Percentiles rank a stretch among this genome's conserved stretches.
Conservation (phyloP, 1,140 invertebrate genomes). For the Drosophila setifemur region DNA sequence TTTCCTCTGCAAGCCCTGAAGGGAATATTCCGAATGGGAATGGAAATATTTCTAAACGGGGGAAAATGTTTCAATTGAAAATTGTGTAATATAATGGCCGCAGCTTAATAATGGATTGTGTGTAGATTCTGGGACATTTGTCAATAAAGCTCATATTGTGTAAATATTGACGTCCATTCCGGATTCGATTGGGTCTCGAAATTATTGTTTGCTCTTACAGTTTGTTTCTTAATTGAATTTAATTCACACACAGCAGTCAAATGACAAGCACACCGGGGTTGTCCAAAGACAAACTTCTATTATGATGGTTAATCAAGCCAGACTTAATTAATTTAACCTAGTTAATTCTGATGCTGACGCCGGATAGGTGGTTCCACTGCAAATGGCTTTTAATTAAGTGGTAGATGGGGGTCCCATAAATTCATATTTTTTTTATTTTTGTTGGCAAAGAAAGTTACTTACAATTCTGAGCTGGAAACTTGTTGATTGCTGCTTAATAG, state of each 20-base stretch:
- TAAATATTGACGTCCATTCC: constrained; percentile 66
- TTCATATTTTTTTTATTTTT: not conserved
- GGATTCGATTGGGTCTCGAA: constrained; percentile 9
- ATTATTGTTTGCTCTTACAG: constrained; percentile 9
- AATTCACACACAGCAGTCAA: constrained; percentile 32
- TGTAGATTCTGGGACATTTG: constrained; percentile 3
- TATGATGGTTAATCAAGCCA: constrained; percentile 52
- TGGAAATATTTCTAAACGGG: not conserved
- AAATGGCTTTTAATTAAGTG: constrained; percentile 8
- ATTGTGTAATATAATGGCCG: constrained; percentile 9
- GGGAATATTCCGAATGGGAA: not conserved
- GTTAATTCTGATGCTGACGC: constrained; percentile 12
- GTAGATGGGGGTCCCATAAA: not conserved
- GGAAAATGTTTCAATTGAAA: constrained; percentile 35
- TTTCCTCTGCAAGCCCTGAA: constrained; percentile 1
- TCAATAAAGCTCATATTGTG: constrained; percentile 33
- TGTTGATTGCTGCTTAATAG: no score
- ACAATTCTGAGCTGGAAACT: no score
- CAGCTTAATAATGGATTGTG: not conserved
- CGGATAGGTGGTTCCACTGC: constrained; percentile 13
- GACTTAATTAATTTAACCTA: constrained; percentile 72
- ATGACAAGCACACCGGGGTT: constrained; percentile 25
- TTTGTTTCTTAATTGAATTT: constrained; percentile 62
- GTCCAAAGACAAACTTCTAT: not conserved
- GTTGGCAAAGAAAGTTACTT: no score